Conservation (phyloP, 2,797 vertebrate species). For the Poecile montanus region DNA sequence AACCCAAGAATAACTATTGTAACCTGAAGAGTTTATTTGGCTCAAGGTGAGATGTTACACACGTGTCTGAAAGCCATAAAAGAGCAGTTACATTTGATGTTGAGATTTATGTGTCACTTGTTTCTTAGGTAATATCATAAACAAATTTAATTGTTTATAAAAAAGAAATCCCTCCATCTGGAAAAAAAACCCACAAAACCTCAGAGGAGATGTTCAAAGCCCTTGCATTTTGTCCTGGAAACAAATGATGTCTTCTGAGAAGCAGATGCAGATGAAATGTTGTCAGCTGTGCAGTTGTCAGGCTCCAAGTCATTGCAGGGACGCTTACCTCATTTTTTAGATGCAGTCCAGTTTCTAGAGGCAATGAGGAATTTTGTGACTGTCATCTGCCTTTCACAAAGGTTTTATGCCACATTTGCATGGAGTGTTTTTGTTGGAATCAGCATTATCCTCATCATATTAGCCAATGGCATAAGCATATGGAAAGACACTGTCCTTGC, state of each 20-base stretch:
- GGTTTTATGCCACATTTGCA: not conserved
- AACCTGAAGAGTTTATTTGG: not conserved
- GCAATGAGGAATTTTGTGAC: not conserved
- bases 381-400: not conserved
- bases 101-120: not conserved
- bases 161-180: not conserved
- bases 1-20: not conserved
- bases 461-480: not conserved
- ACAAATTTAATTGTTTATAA: not conserved
- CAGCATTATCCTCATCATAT: not conserved
- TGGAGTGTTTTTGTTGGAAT: not conserved
- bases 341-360: not conserved
- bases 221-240: not conserved
- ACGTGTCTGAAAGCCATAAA: not conserved
- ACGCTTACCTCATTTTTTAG: not conserved
- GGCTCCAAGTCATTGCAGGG: not conserved
- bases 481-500: not conserved
- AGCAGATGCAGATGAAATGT: not conserved
- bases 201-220: not conserved
- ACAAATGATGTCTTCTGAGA: not conserved
- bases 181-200: not conserved
- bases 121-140: not conserved
- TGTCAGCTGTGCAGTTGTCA: not conserved
- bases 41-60: constrained; percentile 1
- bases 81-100: not conserved